Conservation (phyloP, 2,113 vertebrate genomes). For the Jaculus jaculus region DNA sequence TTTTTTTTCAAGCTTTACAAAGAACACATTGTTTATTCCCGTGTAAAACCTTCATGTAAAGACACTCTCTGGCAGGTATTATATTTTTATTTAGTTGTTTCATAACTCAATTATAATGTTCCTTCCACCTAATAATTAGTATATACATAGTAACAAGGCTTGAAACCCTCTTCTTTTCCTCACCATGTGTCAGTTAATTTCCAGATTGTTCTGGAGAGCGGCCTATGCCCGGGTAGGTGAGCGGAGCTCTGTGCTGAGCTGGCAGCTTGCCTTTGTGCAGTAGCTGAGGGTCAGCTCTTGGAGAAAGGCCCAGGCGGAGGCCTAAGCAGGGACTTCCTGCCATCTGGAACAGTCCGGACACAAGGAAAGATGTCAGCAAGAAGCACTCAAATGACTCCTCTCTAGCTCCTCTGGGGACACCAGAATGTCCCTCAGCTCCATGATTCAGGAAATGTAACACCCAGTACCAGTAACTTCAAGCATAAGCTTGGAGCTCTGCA, state of each 20-base stretch:
- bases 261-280: conserved; percentile 22
- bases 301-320: conserved; percentile 58
- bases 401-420: neutral
- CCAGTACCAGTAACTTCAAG: neutral
- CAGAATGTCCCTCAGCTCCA: neutral
- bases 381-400: conserved; percentile 9
- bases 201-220: neutral
- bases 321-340: conserved; percentile 61
- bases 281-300: conserved; percentile 63
- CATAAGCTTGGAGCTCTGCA: neutral
- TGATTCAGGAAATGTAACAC: neutral
- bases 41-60: conserved; percentile 55
- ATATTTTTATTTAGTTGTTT: conserved; percentile 70
- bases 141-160: conserved; percentile 29
- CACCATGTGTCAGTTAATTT: conserved; percentile 5
- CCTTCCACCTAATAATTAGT: conserved; percentile 73
- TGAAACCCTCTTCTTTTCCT: conserved; percentile 41
- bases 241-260: neutral
- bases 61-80: conserved; percentile 70
- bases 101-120: conserved; percentile 67
- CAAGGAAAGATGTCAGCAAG: conserved; percentile 51
- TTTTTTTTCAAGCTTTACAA: conserved; percentile 58
- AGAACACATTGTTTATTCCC: conserved; percentile 71
- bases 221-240: conserved; percentile 27
- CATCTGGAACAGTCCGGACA: conserved; percentile 51